Conservation (phyloP, 2,797 vertebrate species). For the Lutjanus campechanus region DNA sequence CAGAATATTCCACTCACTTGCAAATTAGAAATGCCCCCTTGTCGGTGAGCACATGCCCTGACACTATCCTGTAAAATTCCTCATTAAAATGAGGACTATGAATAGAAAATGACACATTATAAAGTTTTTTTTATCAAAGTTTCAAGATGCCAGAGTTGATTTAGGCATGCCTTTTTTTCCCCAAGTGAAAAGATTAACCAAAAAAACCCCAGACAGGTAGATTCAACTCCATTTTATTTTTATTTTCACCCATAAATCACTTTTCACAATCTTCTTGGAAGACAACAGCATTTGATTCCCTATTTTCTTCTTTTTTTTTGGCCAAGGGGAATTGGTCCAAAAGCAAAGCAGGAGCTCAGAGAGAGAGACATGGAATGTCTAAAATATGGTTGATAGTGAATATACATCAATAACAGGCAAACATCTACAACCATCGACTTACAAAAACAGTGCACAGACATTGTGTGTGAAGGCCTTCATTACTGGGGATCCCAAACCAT, state of each 20-base stretch:
- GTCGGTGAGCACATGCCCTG: neutral
- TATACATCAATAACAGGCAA: conserved; percentile 71
- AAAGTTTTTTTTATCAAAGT: neutral
- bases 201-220: conserved; percentile 14
- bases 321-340: conserved; percentile 84
- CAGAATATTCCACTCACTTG: conserved; percentile 28
- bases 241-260: conserved; percentile 80
- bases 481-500: conserved; percentile 39
- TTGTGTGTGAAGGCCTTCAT: conserved; percentile 60
- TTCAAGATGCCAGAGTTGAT: neutral
- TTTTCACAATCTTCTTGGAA: conserved; percentile 89
- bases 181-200: neutral
- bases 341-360: conserved; percentile 80
- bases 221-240: conserved; percentile 73
- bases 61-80: conserved; percentile 28
- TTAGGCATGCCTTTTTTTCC: neutral
- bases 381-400: conserved; percentile 70
- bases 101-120: neutral
- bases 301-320: conserved; percentile 74
- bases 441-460: conserved; percentile 76
- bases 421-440: conserved; percentile 69
- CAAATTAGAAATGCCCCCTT: conserved; percentile 28
- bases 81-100: neutral
- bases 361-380: conserved; percentile 80
- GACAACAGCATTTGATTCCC: conserved; percentile 84